A percentile compares a stretch with the other conserved stretches of the same genome.
phyloP scores from a whole-genome alignment of 2,113 vertebrate species.

The Mesitornis unicolor region DNA sequence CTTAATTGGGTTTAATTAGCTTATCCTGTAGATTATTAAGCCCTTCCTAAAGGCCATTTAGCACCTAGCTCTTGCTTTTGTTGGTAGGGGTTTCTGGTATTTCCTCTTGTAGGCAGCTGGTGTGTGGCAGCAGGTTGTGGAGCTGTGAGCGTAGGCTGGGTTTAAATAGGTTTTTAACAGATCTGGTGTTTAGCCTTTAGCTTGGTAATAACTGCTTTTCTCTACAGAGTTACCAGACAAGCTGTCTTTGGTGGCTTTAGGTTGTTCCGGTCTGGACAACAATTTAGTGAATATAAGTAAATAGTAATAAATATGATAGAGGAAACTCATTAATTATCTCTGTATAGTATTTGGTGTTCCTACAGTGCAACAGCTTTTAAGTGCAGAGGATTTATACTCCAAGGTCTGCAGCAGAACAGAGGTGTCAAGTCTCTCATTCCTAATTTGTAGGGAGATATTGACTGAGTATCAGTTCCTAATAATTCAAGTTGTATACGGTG shows the following conservation, averaged over 20 bases:
- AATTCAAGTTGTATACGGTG: not conserved
- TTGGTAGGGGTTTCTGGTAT: not conserved
- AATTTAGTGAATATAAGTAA: not conserved
- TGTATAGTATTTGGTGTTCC: not conserved
- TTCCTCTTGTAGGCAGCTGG: not conserved
- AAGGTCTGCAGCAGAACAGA: not conserved
- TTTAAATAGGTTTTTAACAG: not conserved
- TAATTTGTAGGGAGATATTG: not conserved
- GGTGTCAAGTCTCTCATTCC: not conserved
- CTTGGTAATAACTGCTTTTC: not conserved
- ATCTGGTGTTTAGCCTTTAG: not conserved
- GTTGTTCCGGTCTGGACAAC: not conserved
- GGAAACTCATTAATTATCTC: not conserved
- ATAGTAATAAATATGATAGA: not conserved
- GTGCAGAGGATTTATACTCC: not conserved
- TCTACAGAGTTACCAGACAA: not conserved
- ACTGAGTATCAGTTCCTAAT: not conserved
- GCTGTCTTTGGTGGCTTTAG: not conserved
- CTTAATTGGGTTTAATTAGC: not conserved
- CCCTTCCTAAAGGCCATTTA: not conserved
- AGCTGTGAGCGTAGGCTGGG: not conserved
- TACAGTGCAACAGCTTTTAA: accelerated
- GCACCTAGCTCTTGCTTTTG: not conserved
- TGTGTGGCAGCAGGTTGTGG: not conserved
- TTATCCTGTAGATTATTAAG: not conserved